phyloP scores from a whole-genome alignment of 92 coral and sea anemone species.

The Montipora capitata region DNA sequence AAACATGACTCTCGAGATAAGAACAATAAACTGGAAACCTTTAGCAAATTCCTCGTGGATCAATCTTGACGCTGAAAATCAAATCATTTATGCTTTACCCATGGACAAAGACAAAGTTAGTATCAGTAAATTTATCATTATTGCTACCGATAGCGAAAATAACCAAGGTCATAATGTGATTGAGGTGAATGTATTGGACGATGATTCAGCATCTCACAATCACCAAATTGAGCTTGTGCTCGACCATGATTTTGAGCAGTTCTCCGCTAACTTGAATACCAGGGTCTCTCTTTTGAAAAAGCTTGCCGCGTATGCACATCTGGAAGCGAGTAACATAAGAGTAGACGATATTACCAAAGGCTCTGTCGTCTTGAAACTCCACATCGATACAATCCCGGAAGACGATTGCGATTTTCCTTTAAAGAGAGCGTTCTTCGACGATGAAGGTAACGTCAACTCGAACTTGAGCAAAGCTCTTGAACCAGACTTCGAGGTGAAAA shows the following conservation, averaged over 20 bases:
- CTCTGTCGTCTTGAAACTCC: slow-evolving; percentile 62
- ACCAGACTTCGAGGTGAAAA: slow-evolving; percentile 78
- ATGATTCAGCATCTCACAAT: slow-evolving; percentile 28
- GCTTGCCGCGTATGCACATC: slow-evolving; percentile 75
- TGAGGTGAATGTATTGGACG: slow-evolving; percentile 55
- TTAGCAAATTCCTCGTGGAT: slow-evolving; percentile 71
- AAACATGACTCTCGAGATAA: slow-evolving; percentile 80
- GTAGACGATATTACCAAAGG: slow-evolving; percentile 57
- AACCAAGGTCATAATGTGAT: slow-evolving; percentile 48
- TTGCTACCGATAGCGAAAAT: slow-evolving; percentile 76
- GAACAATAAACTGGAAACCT: slow-evolving; percentile 47
- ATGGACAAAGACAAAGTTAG: slow-evolving; percentile 52
- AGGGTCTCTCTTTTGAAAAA: slow-evolving; percentile 70
- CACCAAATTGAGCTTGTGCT: slow-evolving; percentile 58
- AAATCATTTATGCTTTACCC: slow-evolving; percentile 82
- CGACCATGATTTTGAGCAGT: slow-evolving; percentile 41
- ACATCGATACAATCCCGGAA: slow-evolving; percentile 72
- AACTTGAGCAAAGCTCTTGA: slow-evolving; percentile 71
- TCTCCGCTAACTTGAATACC: slow-evolving; percentile 69
- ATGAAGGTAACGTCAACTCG: slow-evolving; percentile 71
- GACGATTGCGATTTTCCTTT: slow-evolving; percentile 59
- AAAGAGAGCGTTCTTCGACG: slow-evolving; percentile 27
- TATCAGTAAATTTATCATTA: slow-evolving; percentile 58
- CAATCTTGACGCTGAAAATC: slow-evolving; percentile 65
- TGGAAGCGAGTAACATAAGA: slow-evolving; percentile 61